Conservation (phyloP, 1,140 invertebrate species). For the Drosophila pallidifrons region DNA sequence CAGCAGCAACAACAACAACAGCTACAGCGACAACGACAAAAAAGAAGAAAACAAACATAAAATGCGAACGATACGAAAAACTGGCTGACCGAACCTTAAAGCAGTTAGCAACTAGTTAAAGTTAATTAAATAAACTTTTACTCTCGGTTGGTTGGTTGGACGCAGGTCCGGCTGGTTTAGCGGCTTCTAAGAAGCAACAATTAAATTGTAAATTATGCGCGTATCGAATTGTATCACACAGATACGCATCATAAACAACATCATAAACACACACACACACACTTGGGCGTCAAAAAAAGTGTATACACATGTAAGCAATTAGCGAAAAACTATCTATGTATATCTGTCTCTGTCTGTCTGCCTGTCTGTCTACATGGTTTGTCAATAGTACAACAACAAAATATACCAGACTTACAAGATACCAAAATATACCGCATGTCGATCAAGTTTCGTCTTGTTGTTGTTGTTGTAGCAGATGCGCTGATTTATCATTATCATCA, state of each 20-base stretch:
- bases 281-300: background rate
- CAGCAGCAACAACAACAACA: too few species aligned
- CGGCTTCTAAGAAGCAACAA: conserved; percentile 42
- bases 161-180: conserved; percentile 20
- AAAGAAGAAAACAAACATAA: too few species aligned
- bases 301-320: conserved; percentile 30
- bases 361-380: conserved; percentile 22
- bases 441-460: conserved; percentile 7
- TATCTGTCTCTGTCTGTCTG: too few species aligned
- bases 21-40: too few species aligned
- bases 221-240: conserved; percentile 25
- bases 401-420: conserved; percentile 9
- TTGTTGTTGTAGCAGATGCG: conserved; percentile 35
- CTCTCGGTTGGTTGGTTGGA: conserved; percentile 19
- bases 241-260: background rate
- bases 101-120: conserved; percentile 54
- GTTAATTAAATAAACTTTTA: conserved; percentile 49
- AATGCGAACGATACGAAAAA: conserved; percentile 8
- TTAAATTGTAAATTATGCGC: conserved; percentile 37
- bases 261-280: background rate
- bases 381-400: conserved; percentile 16
- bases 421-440: conserved; percentile 3
- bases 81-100: conserved; percentile 28
- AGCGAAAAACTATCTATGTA: conserved; percentile 36
- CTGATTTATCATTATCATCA: conserved; percentile 46